These are phyloP conservation scores for Erpetoichthys calabaricus DNA, from an alignment of 2,797 vertebrate species.

Conservation along the genomic window DNA sequence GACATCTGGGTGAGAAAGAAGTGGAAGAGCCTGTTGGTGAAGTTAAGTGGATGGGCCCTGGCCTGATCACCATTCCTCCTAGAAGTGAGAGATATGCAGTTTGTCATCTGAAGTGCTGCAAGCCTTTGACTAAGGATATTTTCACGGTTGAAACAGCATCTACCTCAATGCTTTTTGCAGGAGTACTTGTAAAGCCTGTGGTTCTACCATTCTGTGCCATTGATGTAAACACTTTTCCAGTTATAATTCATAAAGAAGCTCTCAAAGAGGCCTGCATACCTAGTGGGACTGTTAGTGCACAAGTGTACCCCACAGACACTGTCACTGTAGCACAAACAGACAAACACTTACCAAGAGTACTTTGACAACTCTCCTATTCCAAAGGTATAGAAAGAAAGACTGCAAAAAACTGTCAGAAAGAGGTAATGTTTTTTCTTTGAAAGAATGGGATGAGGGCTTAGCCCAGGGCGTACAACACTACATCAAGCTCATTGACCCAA, in stretches of 20 bases:
- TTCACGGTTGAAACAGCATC: not conserved
- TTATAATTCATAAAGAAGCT: not conserved
- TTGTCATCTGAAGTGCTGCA: not conserved
- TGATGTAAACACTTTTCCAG: not conserved
- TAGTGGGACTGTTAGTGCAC: not conserved
- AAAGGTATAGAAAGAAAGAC: conserved; percentile 1
- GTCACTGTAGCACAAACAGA: not conserved
- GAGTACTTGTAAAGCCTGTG: not conserved
- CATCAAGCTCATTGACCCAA: not conserved
- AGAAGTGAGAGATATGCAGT: not conserved
- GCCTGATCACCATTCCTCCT: not conserved
- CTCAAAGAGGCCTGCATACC: not conserved
- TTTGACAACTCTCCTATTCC: not conserved
- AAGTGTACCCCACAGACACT: not conserved
- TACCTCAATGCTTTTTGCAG: not conserved
- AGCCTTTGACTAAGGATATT: too few species aligned
- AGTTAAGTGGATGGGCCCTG: not conserved
- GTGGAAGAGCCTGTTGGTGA: not conserved
- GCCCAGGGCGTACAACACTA: not conserved
- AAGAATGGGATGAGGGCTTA: conserved; percentile 1
- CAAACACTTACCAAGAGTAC: not conserved
- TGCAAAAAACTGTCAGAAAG: not conserved
- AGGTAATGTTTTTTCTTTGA: not conserved
- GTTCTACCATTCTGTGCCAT: not conserved
- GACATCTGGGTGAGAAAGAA: not conserved